A percentile compares a stretch with the other conserved stretches of the same genome.
Evolutionary conservation across 2,888 invertebrate genomes (phyloP).

Genomic region (Biston betularia): DNA sequence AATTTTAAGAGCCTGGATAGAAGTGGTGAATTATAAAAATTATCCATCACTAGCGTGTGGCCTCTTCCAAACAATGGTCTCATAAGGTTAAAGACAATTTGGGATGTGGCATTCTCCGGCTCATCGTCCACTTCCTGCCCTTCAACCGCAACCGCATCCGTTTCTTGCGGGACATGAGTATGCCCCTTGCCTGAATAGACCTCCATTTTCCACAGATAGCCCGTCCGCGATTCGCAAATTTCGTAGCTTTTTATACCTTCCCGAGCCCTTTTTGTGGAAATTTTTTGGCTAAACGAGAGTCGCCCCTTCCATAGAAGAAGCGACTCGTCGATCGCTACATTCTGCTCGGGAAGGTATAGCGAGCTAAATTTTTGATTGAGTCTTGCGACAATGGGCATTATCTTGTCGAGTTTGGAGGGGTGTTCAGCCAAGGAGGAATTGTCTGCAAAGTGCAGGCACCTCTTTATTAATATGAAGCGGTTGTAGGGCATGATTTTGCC

Average conservation of each 20-base stretch:
- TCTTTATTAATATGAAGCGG: not conserved
- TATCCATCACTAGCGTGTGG: slow-evolving; percentile 49
- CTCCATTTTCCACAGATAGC: slow-evolving; percentile 14
- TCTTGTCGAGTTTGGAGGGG: not conserved
- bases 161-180: slow-evolving; percentile 28
- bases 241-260: slow-evolving; percentile 47
- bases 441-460: not conserved
- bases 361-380: not conserved
- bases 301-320: slow-evolving; percentile 43
- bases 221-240: slow-evolving; percentile 40
- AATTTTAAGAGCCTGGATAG: slow-evolving; percentile 41
- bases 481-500: not conserved
- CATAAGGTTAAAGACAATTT: slow-evolving; percentile 41
- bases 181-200: slow-evolving; percentile 42
- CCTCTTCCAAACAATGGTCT: slow-evolving; percentile 41
- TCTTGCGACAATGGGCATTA: not conserved
- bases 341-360: slow-evolving; percentile 31
- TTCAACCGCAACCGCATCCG: slow-evolving; percentile 13
- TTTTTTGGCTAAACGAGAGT: slow-evolving; percentile 32
- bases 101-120: slow-evolving; percentile 41
- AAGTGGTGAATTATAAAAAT: slow-evolving; percentile 49
- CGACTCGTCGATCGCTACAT: slow-evolving; percentile 44
- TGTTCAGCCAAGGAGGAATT: not conserved
- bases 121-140: slow-evolving; percentile 28
- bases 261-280: slow-evolving; percentile 40